These are phyloP conservation scores for Leptosomus discolor DNA, from an alignment of 2,113 vertebrate species.

Conservation along the genomic window DNA sequence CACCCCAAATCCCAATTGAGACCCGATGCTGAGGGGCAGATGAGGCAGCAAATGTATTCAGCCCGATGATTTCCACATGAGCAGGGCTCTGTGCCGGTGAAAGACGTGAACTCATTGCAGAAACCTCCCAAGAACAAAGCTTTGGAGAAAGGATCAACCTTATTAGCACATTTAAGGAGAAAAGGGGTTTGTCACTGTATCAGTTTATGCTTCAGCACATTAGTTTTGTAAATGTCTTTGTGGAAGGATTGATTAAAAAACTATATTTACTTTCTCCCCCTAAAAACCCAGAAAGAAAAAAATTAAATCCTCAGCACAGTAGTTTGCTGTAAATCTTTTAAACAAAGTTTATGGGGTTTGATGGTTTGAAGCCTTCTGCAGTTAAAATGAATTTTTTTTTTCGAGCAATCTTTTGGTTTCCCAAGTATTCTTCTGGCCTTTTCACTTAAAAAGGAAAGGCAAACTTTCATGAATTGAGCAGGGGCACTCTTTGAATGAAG, in stretches of 20 bases:
- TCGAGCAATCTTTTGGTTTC: conserved; percentile 34
- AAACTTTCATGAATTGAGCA: conserved; percentile 58
- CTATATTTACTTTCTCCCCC: not conserved
- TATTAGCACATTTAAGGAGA: conserved; percentile 64
- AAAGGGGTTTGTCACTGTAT: conserved; percentile 62
- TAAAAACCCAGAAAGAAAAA: not conserved
- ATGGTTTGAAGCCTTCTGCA: conserved; percentile 3
- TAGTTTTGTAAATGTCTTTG: conserved; percentile 15
- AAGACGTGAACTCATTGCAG: conserved; percentile 56
- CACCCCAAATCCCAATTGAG: conserved; percentile 23
- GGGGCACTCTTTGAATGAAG: conserved; percentile 49
- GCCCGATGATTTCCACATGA: conserved; percentile 51
- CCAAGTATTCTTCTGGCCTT: conserved; percentile 55
- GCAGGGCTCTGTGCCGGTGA: not conserved
- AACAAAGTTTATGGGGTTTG: not conserved
- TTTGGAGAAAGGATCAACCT: conserved; percentile 57
- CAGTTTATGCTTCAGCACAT: conserved; percentile 53
- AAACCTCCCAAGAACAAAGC: conserved; percentile 53
- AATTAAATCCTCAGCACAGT: not conserved
- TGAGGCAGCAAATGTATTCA: not conserved
- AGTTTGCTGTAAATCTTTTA: conserved; percentile 24
- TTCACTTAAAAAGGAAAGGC: conserved; percentile 59
- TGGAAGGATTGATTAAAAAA: conserved; percentile 26
- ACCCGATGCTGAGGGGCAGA: not conserved
- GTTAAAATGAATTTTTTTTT: not conserved